Evolutionary conservation across 2,113 vertebrate genomes (phyloP).

Genomic region (Neogobius melanostomus): DNA sequence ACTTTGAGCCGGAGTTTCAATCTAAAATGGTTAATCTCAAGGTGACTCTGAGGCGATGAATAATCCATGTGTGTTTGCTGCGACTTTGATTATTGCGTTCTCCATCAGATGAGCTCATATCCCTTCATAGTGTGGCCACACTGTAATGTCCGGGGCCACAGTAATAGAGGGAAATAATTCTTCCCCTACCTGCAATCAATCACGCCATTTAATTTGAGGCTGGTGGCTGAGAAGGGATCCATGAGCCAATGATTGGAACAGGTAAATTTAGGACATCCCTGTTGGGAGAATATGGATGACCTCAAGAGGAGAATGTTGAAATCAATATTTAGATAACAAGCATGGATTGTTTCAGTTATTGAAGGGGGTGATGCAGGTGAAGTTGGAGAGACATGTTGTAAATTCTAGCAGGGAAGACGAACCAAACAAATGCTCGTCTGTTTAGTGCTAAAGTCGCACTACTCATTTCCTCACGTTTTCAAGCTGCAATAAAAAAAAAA

Average conservation of each 20-base stretch:
- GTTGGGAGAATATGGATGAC: constrained; percentile 58
- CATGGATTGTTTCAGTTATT: constrained; percentile 49
- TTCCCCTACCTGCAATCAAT: constrained; percentile 59
- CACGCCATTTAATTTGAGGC: constrained; percentile 53
- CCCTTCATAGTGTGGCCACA: constrained; percentile 48
- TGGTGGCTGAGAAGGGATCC: constrained; percentile 40
- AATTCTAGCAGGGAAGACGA: not conserved
- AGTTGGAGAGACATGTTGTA: not conserved
- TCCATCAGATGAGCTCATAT: constrained; percentile 28
- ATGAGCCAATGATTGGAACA: constrained; percentile 38
- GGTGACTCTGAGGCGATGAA: constrained; percentile 27
- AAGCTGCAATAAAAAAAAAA: too few relatives aligned
- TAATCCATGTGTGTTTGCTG: not conserved
- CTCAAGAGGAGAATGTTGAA: constrained; percentile 54
- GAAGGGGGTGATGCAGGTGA: constrained; percentile 11
- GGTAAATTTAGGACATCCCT: constrained; percentile 53
- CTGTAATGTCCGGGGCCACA: constrained; percentile 43
- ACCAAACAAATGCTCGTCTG: not conserved
- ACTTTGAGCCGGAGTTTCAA: constrained; percentile 3
- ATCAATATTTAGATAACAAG: constrained; percentile 63
- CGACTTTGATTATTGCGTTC: constrained; percentile 29
- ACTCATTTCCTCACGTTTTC: too few relatives aligned
- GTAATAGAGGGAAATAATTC: constrained; percentile 63
- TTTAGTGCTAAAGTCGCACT: too few relatives aligned
- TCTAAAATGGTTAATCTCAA: constrained; percentile 11